Conservation (phyloP, 2,113 vertebrate species). For the Laticauda laticaudata region DNA sequence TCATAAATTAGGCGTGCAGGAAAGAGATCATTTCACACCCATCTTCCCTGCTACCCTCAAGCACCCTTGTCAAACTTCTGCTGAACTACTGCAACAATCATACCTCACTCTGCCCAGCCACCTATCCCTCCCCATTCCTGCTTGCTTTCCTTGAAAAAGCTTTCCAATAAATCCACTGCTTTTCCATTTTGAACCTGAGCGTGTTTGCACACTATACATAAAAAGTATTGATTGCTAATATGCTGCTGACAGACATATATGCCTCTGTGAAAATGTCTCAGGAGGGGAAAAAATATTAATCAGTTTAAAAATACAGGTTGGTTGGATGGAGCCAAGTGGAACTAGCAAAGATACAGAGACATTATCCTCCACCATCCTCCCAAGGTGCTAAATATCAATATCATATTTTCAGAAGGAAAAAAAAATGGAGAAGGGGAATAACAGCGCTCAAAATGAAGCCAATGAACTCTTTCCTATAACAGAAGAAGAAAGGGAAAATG, state of each 20-base stretch:
- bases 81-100: background rate
- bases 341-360: background rate
- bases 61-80: constrained; percentile 34
- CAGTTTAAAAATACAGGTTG: constrained; percentile 26
- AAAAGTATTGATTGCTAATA: constrained; percentile 31
- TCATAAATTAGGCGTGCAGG: constrained; percentile 38
- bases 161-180: constrained; percentile 34
- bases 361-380: background rate
- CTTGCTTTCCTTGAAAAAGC: background rate
- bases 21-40: constrained; percentile 22
- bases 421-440: constrained; percentile 2
- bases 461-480: constrained; percentile 27
- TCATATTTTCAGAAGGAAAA: constrained; percentile 37
- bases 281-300: background rate
- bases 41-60: background rate
- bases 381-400: constrained; percentile 46
- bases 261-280: constrained; percentile 23
- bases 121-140: background rate
- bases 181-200: constrained; percentile 16
- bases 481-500: constrained; percentile 41
- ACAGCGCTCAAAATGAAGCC: constrained; percentile 18
- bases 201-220: constrained; percentile 12
- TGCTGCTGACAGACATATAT: constrained; percentile 36
- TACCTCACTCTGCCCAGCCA: background rate
- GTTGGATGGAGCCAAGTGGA: constrained; percentile 32